These are phyloP conservation scores for Anoura caudifer DNA, from an alignment of 2,113 vertebrate species.

Conservation along the genomic window DNA sequence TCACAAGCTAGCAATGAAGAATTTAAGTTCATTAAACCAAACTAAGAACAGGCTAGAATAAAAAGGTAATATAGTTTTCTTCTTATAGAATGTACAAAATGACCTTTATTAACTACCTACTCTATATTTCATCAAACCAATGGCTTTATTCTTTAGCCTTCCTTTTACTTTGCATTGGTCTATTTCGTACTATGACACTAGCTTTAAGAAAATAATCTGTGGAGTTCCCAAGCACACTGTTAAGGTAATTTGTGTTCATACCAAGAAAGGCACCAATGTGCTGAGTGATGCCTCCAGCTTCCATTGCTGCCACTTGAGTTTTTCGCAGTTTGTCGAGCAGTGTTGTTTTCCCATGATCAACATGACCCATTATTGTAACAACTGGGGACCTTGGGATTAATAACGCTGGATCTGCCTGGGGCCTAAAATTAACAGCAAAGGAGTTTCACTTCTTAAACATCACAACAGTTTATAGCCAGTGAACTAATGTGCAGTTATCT, in stretches of 20 bases:
- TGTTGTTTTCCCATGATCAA: slow-evolving; percentile 97
- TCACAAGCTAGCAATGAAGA: neutral
- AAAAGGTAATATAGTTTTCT: neutral
- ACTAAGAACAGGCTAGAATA: slow-evolving; percentile 33
- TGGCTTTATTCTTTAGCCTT: neutral
- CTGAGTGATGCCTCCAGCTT: slow-evolving; percentile 92
- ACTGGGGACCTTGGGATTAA: slow-evolving; percentile 88
- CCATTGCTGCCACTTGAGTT: slow-evolving; percentile 88
- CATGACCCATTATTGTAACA: slow-evolving; percentile 97
- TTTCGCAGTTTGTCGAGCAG: slow-evolving; percentile 93
- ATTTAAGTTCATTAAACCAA: neutral
- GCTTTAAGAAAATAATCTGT: neutral
- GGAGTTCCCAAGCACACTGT: neutral
- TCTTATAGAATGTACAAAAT: neutral
- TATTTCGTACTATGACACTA: neutral
- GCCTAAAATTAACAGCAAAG: slow-evolving; percentile 79
- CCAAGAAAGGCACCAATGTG: slow-evolving; percentile 92
- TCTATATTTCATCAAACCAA: neutral
- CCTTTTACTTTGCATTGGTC: neutral
- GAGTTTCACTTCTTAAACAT: neutral
- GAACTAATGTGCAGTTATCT: neutral
- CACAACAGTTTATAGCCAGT: neutral
- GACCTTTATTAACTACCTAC: neutral
- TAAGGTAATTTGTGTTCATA: slow-evolving; percentile 70
- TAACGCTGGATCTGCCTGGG: slow-evolving; percentile 83